phyloP scores from a whole-genome alignment of 2,888 invertebrate species.

The Mesoligia furuncula region DNA sequence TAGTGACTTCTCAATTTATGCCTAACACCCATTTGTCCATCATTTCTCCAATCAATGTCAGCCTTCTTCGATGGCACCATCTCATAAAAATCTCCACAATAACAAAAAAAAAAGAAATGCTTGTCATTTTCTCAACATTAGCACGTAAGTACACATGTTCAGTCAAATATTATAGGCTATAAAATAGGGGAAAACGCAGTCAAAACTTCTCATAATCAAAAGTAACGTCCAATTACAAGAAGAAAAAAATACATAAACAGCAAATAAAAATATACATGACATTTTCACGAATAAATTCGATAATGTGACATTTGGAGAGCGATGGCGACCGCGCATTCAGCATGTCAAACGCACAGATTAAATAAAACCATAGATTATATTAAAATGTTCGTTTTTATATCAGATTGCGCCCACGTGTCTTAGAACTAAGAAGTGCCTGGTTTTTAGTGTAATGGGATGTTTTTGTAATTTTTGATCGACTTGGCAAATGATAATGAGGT shows the following conservation, averaged over 20 bases:
- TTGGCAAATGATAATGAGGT: constrained; percentile 44
- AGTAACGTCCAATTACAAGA: constrained; percentile 41
- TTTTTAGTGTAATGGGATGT: constrained; percentile 52
- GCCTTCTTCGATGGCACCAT: not conserved
- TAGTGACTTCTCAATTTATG: not conserved
- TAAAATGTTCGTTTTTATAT: constrained; percentile 43
- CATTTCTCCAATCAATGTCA: not conserved
- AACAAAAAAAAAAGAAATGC: constrained; percentile 25
- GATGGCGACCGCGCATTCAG: constrained; percentile 61
- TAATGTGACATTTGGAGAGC: constrained; percentile 64
- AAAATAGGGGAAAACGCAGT: constrained; percentile 58
- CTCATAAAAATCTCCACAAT: constrained; percentile 3
- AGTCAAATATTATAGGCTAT: constrained; percentile 30
- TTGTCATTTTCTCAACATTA: constrained; percentile 27
- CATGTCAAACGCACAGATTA: constrained; percentile 66
- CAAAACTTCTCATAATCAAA: constrained; percentile 54
- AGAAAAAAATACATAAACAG: constrained; percentile 52
- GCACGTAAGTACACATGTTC: constrained; percentile 21
- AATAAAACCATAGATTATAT: constrained; percentile 56
- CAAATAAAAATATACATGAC: constrained; percentile 56
- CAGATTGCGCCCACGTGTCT: constrained; percentile 58
- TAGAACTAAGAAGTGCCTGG: constrained; percentile 46
- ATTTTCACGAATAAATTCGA: constrained; percentile 58
- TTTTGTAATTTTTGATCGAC: constrained; percentile 54
- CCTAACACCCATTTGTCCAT: not conserved